These are phyloP conservation scores for Thunnus albacares DNA, from an alignment of 2,797 vertebrate genomes.

Conservation along the genomic window DNA sequence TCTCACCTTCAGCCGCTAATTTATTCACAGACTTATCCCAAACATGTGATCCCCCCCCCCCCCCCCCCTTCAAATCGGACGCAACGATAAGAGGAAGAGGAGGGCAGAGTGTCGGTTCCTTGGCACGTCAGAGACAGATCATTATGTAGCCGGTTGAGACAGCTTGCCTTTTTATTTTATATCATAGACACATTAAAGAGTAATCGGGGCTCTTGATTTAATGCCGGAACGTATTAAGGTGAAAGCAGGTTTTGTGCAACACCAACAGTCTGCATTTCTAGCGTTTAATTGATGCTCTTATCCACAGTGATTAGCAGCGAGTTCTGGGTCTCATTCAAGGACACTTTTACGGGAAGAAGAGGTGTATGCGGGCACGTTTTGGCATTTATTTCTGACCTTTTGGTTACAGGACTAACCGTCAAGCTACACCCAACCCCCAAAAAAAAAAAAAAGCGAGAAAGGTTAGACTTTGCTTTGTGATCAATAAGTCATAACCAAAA, in stretches of 20 bases:
- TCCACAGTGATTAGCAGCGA: conserved; percentile 42
- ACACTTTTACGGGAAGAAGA: conserved; percentile 37
- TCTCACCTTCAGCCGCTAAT: conserved; percentile 58
- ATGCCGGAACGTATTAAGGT: conserved; percentile 18
- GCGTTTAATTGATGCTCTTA: conserved; percentile 56
- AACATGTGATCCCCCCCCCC: conserved; percentile 21
- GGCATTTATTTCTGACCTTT: conserved; percentile 56
- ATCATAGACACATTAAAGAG: conserved; percentile 52
- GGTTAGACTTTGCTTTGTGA: too few species aligned
- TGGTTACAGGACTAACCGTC: conserved; percentile 34
- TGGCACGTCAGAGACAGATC: conserved; percentile 25
- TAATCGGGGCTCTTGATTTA: conserved; percentile 34
- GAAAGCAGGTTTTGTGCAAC: conserved; percentile 10
- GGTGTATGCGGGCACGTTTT: conserved; percentile 19
- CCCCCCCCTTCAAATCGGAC: not conserved
- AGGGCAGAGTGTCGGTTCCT: conserved; percentile 22
- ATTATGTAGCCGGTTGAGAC: conserved; percentile 45
- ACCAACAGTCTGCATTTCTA: conserved; percentile 11
- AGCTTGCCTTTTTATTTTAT: conserved; percentile 47
- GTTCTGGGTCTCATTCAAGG: conserved; percentile 43
- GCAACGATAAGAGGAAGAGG: conserved; percentile 12
- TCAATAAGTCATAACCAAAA: too few species aligned
- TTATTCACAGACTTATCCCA: conserved; percentile 44
- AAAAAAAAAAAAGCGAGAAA: too few species aligned
- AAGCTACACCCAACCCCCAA: not conserved